Base-by-base conservation (phyloP, 2,888 invertebrate genomes). In the Aphodius sticticus region DNA sequence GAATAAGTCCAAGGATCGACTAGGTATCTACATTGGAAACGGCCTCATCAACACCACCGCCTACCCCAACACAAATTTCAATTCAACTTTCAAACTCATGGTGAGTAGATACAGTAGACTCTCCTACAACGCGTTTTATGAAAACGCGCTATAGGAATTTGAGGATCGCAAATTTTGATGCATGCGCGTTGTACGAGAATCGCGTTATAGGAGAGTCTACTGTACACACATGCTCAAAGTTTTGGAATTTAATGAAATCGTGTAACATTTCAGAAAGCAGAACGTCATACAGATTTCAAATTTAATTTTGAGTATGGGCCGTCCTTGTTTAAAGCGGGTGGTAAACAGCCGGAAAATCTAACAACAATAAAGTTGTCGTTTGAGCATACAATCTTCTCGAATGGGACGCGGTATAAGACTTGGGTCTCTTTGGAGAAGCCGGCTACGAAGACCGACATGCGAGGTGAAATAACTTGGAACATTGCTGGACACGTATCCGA, bases 61-160 rank as follows among this genome's bases (percentile, higher is more conserved):
- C 0, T 96, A 96, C 89, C 94, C 95, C 0, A 92, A 92, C 69
- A 91, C 94, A 79, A 94, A 95, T 87, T 94, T 95, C 86, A 92
- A 92, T 80, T 89, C 93, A 0, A 91, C 93, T 74, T 85, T 92
- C 37, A 93, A 92, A 82, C 93, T 94, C 90, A 90, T 92, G 90
- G 94, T 94, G 87, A 90, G 91, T n/a, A n/a, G n/a, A n/a, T n/a
- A n/a, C n/a, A n/a, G n/a, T n/a, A n/a, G n/a, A n/a, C n/a, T n/a
- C n/a, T n/a, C n/a, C n/a, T 84, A 38, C 38, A 38, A 6, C 7
- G 7, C 6, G 6, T 38, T 38, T 38, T 38, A 38, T 38, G 7
- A 38, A 26, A 72, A 72, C 16, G n/a, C n/a, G n/a, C n/a, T n/a
- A n/a, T n/a, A n/a, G n/a, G n/a, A n/a, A n/a, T n/a, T n/a, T n/a